These are phyloP conservation scores for Gymnothorax javanicus DNA, from an alignment of 2,797 vertebrate species.

Conservation along the genomic window DNA sequence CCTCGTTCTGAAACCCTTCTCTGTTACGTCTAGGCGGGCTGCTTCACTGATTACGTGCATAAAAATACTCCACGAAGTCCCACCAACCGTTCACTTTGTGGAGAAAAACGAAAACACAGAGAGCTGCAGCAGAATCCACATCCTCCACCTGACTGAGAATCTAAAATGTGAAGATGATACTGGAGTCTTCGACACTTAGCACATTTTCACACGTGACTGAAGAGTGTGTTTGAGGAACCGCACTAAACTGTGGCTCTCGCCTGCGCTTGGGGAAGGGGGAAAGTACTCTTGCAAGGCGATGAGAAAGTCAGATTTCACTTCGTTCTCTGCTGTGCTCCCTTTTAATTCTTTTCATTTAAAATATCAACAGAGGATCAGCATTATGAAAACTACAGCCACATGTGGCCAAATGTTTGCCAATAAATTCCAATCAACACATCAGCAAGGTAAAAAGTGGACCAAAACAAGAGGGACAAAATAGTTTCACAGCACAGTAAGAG, in stretches of 20 bases:
- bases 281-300: too few relatives aligned
- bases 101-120: conserved; percentile 38
- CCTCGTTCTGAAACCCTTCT: conserved; percentile 41
- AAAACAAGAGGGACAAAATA: too few relatives aligned
- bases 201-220: neutral
- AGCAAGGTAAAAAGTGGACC: too few relatives aligned
- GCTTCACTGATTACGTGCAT: conserved; percentile 46
- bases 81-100: conserved; percentile 49
- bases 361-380: too few relatives aligned
- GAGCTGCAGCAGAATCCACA: conserved; percentile 20
- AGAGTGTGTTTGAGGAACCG: neutral
- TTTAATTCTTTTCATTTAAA: too few relatives aligned
- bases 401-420: too few relatives aligned
- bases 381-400: too few relatives aligned
- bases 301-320: too few relatives aligned
- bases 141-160: conserved; percentile 16
- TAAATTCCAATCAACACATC: too few relatives aligned
- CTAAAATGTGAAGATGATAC: neutral
- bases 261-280: too few relatives aligned
- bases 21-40: conserved; percentile 43
- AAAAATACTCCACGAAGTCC: conserved; percentile 42
- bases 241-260: neutral
- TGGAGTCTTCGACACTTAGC: neutral
- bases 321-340: too few relatives aligned
- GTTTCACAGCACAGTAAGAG: too few relatives aligned